Percentiles rank a stretch among this genome's conserved stretches.
phyloP scores from a whole-genome alignment of 2,113 vertebrate genomes.

The Actenoides lindsayi region DNA sequence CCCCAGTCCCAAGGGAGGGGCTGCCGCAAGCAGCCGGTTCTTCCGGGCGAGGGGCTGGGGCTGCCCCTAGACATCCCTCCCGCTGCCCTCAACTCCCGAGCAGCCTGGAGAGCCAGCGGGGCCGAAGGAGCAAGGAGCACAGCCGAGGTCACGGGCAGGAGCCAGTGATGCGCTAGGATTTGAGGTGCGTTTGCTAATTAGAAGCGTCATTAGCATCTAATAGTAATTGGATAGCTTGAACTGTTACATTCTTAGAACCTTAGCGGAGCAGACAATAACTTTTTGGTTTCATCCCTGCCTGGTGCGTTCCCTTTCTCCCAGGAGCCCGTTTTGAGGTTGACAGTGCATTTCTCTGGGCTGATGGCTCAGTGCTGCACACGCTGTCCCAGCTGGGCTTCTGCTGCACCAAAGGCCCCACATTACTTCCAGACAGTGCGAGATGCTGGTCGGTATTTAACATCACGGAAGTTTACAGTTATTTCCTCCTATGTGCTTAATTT shows the following conservation, averaged over 20 bases:
- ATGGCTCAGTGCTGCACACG: accelerated
- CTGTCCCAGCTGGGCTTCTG: not conserved
- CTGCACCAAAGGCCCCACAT: accelerated
- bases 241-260: not conserved
- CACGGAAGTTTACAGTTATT: not conserved
- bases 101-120: not conserved
- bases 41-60: not conserved
- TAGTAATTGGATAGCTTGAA: not conserved
- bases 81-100: accelerated
- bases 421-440: accelerated
- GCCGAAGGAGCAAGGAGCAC: accelerated
- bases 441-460: not conserved
- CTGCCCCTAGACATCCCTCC: accelerated
- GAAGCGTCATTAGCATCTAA: not conserved
- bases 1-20: too few relatives aligned
- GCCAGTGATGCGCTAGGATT: accelerated
- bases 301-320: not conserved
- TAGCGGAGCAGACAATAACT: not conserved
- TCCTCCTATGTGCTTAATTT: accelerated
- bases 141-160: not conserved
- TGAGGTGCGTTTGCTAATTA: not conserved
- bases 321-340: accelerated
- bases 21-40: too few relatives aligned
- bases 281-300: accelerated
- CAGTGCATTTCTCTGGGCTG: accelerated